phyloP scores from a whole-genome alignment of 2,797 vertebrate genomes.

The Urophycis tenuis region DNA sequence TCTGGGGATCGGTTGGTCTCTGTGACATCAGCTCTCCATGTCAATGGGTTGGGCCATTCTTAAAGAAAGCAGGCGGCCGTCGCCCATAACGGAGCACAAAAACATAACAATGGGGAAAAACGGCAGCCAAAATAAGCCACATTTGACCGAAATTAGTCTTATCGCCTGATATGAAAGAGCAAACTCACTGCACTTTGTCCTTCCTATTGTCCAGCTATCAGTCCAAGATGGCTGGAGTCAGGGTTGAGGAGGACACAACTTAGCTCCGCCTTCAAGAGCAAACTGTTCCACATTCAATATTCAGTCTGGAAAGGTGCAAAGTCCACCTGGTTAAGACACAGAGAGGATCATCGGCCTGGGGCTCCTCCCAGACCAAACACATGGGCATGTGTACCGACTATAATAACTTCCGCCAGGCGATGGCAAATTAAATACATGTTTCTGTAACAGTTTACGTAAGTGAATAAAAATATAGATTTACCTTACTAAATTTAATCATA shows the following conservation, averaged over 20 bases:
- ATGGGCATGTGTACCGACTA: neutral
- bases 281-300: neutral
- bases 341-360: neutral
- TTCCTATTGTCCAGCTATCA: neutral
- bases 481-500: neutral
- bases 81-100: neutral
- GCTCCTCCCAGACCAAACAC: neutral
- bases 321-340: neutral
- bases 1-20: neutral
- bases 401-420: neutral
- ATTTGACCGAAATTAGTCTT: neutral
- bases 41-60: neutral
- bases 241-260: neutral
- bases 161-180: neutral
- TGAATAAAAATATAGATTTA: neutral
- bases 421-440: neutral
- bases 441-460: neutral
- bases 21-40: neutral
- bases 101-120: neutral
- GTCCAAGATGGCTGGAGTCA: neutral
- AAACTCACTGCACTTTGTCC: neutral
- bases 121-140: neutral
- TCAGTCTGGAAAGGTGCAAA: neutral
- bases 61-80: neutral
- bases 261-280: neutral